These are phyloP conservation scores for Daubentonia madagascariensis DNA, from an alignment of 2,113 vertebrate genomes.

Conservation along the genomic window DNA sequence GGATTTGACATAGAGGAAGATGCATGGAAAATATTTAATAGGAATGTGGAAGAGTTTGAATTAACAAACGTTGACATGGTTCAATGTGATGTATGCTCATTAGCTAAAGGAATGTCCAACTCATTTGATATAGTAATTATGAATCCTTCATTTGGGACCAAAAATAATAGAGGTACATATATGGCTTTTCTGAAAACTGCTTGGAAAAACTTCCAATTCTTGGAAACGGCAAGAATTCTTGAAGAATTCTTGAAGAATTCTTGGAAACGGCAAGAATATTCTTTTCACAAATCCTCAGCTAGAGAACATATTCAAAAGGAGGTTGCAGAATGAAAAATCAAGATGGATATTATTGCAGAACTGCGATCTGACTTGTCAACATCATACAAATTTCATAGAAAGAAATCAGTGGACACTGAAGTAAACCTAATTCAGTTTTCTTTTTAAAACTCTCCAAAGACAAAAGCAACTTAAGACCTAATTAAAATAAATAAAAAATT, in stretches of 20 bases:
- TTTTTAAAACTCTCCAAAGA: conserved; percentile 11
- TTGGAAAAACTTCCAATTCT: too few species aligned
- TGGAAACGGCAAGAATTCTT: conserved; percentile 90
- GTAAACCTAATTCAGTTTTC: neutral
- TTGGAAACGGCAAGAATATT: conserved; percentile 91
- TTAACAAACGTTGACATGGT: conserved; percentile 86
- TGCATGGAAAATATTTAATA: conserved; percentile 87
- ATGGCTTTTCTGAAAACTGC: conserved; percentile 89
- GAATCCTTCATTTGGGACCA: conserved; percentile 93
- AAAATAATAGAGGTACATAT: conserved; percentile 93
- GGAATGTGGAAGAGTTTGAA: conserved; percentile 89
- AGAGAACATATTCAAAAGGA: conserved; percentile 92
- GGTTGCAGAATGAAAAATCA: conserved; percentile 90
- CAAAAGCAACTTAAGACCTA: neutral
- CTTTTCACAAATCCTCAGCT: conserved; percentile 93
- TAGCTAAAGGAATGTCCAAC: conserved; percentile 80
- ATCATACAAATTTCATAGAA: conserved; percentile 92
- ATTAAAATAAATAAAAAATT: neutral
- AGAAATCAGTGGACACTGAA: conserved; percentile 85
- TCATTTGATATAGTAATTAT: conserved; percentile 92
- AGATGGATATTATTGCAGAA: conserved; percentile 88
- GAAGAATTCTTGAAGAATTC: too few species aligned
- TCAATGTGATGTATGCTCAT: conserved; percentile 86
- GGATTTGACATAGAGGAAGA: conserved; percentile 90
- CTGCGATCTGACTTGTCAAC: conserved; percentile 90